Percentiles rank a stretch among this genome's conserved stretches.
Conservation (phyloP, 2,888 invertebrate species). For the Candidula unifasciata region DNA sequence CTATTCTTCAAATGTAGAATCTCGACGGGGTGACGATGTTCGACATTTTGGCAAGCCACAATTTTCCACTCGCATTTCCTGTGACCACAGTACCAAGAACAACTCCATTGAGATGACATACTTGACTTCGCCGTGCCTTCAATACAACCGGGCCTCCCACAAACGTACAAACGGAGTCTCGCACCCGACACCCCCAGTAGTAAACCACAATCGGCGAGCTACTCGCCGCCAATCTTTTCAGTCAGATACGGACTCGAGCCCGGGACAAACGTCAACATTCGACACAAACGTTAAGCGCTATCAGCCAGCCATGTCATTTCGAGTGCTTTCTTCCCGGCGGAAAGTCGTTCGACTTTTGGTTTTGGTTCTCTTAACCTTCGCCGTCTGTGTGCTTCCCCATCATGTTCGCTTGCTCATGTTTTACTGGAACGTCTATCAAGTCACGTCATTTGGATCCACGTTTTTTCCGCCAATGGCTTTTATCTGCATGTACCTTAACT, state of each 20-base stretch:
- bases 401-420: constrained; percentile 87
- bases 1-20: not conserved
- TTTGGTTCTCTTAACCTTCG: constrained; percentile 91
- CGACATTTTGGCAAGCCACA: not conserved
- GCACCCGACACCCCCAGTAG: not conserved
- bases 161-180: not conserved
- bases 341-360: constrained; percentile 88
- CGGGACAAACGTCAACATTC: not conserved
- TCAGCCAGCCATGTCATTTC: not conserved
- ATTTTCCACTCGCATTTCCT: not conserved
- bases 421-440: constrained; percentile 83
- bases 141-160: not conserved
- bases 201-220: constrained; percentile 3
- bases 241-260: constrained; percentile 12
- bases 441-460: constrained; percentile 37
- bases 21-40: not conserved
- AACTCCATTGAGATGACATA: constrained; percentile 4
- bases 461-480: constrained; percentile 88
- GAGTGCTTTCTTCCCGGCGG: constrained; percentile 41
- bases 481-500: constrained; percentile 91
- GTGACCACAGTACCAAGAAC: not conserved
- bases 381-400: constrained; percentile 91
- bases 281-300: not conserved
- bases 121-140: not conserved
- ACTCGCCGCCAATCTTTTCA: constrained; percentile 2